Conservation (phyloP, 2,113 vertebrate genomes). For the Corydoras maculifer region DNA sequence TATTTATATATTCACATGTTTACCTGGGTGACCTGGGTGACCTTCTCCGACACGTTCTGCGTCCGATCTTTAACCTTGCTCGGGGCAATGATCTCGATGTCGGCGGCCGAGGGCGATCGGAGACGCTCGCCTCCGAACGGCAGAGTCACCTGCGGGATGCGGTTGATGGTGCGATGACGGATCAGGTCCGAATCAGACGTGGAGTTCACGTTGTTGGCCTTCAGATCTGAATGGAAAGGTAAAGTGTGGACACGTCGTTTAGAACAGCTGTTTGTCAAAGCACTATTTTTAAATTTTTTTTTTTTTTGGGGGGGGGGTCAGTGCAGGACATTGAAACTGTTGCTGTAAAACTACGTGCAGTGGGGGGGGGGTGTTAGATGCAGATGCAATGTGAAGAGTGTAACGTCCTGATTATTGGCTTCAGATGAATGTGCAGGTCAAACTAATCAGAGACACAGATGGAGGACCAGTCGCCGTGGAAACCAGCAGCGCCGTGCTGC, state of each 20-base stretch:
- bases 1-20: neutral
- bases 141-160: constrained; percentile 90
- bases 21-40: constrained; percentile 98
- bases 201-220: constrained; percentile 77
- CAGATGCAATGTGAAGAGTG: too few species aligned
- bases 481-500: too few species aligned
- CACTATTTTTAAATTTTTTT: too few species aligned
- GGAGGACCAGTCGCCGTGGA: too few species aligned
- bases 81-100: constrained; percentile 93
- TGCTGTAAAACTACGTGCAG: too few species aligned
- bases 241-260: neutral
- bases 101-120: constrained; percentile 80
- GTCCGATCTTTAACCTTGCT: constrained; percentile 92
- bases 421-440: too few species aligned
- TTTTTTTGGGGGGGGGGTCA: too few species aligned
- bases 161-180: constrained; percentile 79
- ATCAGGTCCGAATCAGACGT: constrained; percentile 83
- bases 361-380: too few species aligned
- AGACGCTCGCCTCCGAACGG: constrained; percentile 87
- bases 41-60: constrained; percentile 96
- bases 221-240: constrained; percentile 66
- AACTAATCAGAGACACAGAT: too few species aligned
- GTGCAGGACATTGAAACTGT: too few species aligned
- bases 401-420: too few species aligned
- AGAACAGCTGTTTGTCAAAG: neutral